Percentiles rank a stretch among this genome's conserved stretches.
phyloP scores from a whole-genome alignment of 2,888 invertebrate genomes.

The Cataglyphis albicans region DNA sequence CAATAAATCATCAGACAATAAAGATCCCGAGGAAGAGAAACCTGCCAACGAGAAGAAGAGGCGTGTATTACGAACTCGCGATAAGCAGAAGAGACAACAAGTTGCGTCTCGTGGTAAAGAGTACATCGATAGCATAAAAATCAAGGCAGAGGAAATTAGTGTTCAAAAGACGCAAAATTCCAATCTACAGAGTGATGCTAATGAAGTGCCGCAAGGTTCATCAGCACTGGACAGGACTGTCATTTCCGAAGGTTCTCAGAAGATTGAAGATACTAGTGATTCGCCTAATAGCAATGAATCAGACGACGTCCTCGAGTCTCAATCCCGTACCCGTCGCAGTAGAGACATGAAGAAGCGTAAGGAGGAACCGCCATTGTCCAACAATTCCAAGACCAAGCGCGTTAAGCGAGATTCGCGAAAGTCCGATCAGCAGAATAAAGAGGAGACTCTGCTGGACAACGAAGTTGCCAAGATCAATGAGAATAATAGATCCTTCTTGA shows the following conservation, averaged over 20 bases:
- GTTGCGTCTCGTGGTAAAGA: slow-evolving; percentile 51
- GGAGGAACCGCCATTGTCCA: slow-evolving; percentile 72
- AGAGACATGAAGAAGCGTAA: slow-evolving; percentile 81
- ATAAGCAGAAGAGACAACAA: slow-evolving; percentile 75
- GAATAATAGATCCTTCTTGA: slow-evolving; percentile 77
- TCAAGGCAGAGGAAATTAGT: slow-evolving; percentile 63
- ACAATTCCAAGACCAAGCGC: slow-evolving; percentile 73
- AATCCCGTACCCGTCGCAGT: slow-evolving; percentile 79
- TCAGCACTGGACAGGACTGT: slow-evolving; percentile 54
- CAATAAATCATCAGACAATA: slow-evolving; percentile 42
- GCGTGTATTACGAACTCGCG: slow-evolving; percentile 80
- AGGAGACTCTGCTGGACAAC: slow-evolving; percentile 83
- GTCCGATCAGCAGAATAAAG: slow-evolving; percentile 82
- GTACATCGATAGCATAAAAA: slow-evolving; percentile 58
- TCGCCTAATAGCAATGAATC: slow-evolving; percentile 83
- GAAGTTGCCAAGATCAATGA: slow-evolving; percentile 85
- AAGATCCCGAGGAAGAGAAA: slow-evolving; percentile 68
- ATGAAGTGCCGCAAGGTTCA: slow-evolving; percentile 48
- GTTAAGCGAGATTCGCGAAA: slow-evolving; percentile 72
- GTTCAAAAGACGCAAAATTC: slow-evolving; percentile 34
- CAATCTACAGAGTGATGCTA: slow-evolving; percentile 3
- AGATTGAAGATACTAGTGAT: slow-evolving; percentile 84
- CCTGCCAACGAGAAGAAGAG: slow-evolving; percentile 76
- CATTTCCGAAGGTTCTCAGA: slow-evolving; percentile 46
- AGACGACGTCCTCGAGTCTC: slow-evolving; percentile 74